Evolutionary conservation across 2,797 vertebrate genomes (phyloP), one percentile per base, ranked within the genome.

Genomic region (Sebastes wilsoni): DNA sequence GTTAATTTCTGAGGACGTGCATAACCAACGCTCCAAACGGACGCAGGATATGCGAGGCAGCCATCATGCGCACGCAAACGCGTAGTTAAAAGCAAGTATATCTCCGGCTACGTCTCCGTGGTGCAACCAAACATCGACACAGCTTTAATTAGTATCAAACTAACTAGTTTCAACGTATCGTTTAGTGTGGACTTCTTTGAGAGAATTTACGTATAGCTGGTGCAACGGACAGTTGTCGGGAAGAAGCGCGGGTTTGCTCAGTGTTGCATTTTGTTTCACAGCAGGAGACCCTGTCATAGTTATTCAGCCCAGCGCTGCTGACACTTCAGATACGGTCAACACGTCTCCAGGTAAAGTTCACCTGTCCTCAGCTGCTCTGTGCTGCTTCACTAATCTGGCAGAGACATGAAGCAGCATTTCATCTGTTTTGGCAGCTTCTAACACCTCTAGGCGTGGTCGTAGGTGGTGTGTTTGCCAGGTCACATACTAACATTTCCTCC

Each of bases 241-340:
- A 52, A 52, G 46, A 52, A 20, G 46, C 46, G 46, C 16, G 18
- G 20, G 4, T 75, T 84, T 80, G 68, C 79, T 84, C 58, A 83
- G 81, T 87, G 59, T 89, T 65, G 2, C 67, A 30, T 88, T 89
- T 72, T 92, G 71, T 89, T 90, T 83, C 90, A 83, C 92, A 94
- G 93, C 87, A 79, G 91, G 81, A 85, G 81, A 92, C 72, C 60
- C 69, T 2, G 87, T 96, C 64, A 92, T 96, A 82, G 71, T 91
- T 46, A 86, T 79, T 87, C 95, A 96, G 88, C 96, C 95, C 2
- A 84, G 87, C 69, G 22, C 93, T 25, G 22, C 93, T 25, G 81
- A 72, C 62, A 28, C 71, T 52, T 70, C 92, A 83, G 92, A 92
- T 88, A 83, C 93, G 49, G 75, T 25, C 72, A 3, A 30, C 68